Base-by-base conservation (phyloP, 2,797 vertebrate species). In the Morus bassanus region DNA sequence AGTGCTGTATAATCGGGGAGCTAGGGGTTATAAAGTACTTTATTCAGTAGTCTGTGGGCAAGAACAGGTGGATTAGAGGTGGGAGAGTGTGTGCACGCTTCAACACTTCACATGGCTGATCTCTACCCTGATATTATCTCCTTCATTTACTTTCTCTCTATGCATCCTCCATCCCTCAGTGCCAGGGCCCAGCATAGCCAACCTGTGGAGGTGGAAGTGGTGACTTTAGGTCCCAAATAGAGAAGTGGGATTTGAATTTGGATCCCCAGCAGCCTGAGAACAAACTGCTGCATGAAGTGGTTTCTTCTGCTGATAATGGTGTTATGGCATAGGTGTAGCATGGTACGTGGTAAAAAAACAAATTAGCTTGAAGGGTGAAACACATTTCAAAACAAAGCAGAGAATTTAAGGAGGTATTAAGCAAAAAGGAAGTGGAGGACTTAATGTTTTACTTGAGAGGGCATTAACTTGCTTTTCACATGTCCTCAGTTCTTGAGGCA, bases 101-200 rank as follows among this genome's bases (percentile, higher is more conserved):
- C 51, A 54, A 2, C 18, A 0, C 63, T 81, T 90, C 13, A 8
- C 18, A 1, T 28, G 7, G 23, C 35, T 0, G 0, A 11, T 78
- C 19, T 70, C 72, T 72, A 18, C n/a, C 50, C 8, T 9, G 33
- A 0, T 7, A 13, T 60, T 35, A 37, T 14, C 37, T 53, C 69
- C 33, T 46, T 63, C 27, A 3, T 41, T 61, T 43, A 7, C 13
- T 27, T 60, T 54, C 25, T 67, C 28, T 72, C 18, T 65, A 4
- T 2, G 3, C n/a, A 41, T 69, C 5, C 31, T 61, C 35, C 17
- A 21, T 70, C n/a, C 10, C 17, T 10, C 9, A 9, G 24, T 45
- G 39, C n/a, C 68, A 80, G 45, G n/a, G 19, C 39, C 28, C 53
- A 24, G 6, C 0, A 0, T 24, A 70, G 37, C 23, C 60, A 18